A percentile compares a stretch with the other conserved stretches of the same genome.
Conservation (phyloP, 2,888 invertebrate species). For the Melipona beecheii region DNA sequence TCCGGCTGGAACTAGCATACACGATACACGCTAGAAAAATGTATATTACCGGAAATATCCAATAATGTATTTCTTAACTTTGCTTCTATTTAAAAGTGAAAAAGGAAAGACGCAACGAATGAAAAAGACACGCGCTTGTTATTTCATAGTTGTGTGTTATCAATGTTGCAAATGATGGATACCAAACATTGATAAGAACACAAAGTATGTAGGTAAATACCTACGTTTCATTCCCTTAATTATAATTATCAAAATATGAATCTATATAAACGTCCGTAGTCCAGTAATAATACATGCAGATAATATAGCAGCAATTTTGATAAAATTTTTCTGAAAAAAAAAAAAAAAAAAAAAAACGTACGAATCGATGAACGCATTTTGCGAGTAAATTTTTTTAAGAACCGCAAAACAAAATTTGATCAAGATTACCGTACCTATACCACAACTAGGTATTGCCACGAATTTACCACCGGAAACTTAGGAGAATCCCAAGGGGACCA, state of each 20-base stretch:
- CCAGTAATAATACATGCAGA: background rate
- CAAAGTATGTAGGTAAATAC: background rate
- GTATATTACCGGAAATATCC: slow-evolving; percentile 9
- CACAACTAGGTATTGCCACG: slow-evolving; percentile 32
- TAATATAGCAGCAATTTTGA: background rate
- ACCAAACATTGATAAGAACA: background rate
- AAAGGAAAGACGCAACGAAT: too few relatives aligned
- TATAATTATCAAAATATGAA: background rate
- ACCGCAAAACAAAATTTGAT: slow-evolving; percentile 26
- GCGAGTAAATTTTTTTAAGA: background rate
- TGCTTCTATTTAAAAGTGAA: background rate
- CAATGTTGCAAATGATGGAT: background rate
- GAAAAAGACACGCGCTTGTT: background rate
- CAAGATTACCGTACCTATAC: slow-evolving; percentile 19
- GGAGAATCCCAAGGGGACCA: slow-evolving; percentile 52
- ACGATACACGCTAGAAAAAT: slow-evolving; percentile 28
- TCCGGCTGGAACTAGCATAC: slow-evolving; percentile 56
- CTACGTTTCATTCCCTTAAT: background rate
- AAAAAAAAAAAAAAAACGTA: background rate
- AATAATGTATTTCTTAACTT: slow-evolving; percentile 1
- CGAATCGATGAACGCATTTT: too few relatives aligned
- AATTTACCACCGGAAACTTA: slow-evolving; percentile 28
- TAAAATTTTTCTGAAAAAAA: background rate
- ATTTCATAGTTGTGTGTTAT: background rate
- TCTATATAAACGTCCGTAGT: background rate